Percentiles rank a stretch among this genome's conserved stretches.
phyloP scores from a whole-genome alignment of 2,113 vertebrate genomes.

The Tychaedon coryphoeus region DNA sequence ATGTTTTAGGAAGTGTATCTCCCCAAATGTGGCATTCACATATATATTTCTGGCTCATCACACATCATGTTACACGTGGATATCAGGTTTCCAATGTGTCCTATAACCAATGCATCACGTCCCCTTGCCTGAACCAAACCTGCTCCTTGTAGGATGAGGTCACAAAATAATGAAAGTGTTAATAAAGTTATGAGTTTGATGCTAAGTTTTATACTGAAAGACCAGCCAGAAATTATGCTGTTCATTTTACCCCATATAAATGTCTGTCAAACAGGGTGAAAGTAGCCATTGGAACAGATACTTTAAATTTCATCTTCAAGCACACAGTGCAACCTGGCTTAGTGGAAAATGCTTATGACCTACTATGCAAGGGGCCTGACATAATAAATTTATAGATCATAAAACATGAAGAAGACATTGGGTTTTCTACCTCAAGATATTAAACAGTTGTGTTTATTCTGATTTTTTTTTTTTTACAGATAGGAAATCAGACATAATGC shows the following conservation, averaged over 20 bases:
- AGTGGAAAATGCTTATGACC: background rate
- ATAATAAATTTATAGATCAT: background rate
- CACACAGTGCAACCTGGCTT: background rate
- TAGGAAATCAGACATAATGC: background rate
- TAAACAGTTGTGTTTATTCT: background rate
- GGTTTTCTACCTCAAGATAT: background rate
- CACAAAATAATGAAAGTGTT: background rate
- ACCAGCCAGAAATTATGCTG: background rate
- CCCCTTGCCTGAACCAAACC: background rate
- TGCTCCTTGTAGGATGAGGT: background rate
- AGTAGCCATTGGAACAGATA: background rate
- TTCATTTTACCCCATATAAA: background rate
- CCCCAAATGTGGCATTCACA: background rate
- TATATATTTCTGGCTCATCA: background rate
- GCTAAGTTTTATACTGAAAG: background rate
- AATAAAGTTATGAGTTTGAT: background rate
- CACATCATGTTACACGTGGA: accelerated
- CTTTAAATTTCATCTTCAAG: background rate
- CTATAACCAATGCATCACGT: background rate
- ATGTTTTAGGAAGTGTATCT: background rate
- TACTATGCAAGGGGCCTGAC: background rate
- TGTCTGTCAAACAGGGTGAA: background rate
- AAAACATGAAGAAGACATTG: background rate
- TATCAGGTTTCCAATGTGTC: background rate
- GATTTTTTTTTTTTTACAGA: background rate